Base-by-base conservation (phyloP, 2,888 invertebrate species). In the Phortica magna region DNA sequence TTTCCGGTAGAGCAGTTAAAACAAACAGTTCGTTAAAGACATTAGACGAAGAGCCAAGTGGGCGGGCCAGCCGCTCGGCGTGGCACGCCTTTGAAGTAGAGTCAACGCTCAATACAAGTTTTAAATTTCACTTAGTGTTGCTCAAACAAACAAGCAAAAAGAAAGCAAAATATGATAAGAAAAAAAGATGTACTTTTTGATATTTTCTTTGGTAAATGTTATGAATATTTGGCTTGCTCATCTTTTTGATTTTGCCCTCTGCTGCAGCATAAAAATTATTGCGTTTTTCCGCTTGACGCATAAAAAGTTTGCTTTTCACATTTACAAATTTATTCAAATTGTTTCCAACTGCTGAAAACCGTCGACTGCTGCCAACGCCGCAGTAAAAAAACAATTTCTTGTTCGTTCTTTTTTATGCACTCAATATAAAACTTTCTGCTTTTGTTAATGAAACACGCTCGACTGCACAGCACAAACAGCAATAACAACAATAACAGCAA, bases 1-100 rank as follows among this genome's bases (percentile, higher is more conserved):
- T 75, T 75, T 75, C 74, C 74, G 74, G 57, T 43, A 22, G 55
- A 39, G 17, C 74, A 74, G 68, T 42, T 67, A 65, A 74, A 59
- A 57, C 42, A 67, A 75, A 68, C 74, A 75, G 22, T 59, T 75
- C 59, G 74, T 59, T 68, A 75, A 31, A 31, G 31, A 31, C 31
- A 31, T 31, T 31, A 31, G 31, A 31, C 2, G 31, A 31, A 31
- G 31, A 31, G 31, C 31, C 3, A 0, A 31, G 31, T 31, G 31
- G 31, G 31, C 31, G 31, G 31, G 31, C 31, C 5, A 31, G 31
- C 5, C 31, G 31, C 31, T 31, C 5, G 31, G 55, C 55, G 9
- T 19, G 17, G 61, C 22, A 9, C 10, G 61, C 10, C 61, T 61
- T 19, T 61, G 61, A 61, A 22, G 61, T 17, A 7, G 61, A 61